Base-by-base conservation (phyloP, 1,140 invertebrate genomes). In the Helicoverpa armigera region DNA sequence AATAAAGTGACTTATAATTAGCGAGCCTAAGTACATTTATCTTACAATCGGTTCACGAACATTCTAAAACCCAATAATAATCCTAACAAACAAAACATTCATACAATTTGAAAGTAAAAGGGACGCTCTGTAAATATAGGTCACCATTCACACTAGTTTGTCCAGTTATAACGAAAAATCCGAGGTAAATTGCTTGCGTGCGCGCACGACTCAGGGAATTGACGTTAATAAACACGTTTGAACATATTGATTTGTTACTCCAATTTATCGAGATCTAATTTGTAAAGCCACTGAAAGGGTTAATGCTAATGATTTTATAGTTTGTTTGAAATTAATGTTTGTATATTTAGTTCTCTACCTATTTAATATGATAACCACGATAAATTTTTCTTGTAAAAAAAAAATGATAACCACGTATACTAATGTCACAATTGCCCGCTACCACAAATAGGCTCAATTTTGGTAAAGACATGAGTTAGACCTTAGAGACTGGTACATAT, bases 161-260 rank as follows among this genome's bases (percentile, higher is more conserved):
- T 80, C 69, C 76, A 80, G 43, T 80, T 74, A 80, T 82, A 43
- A 84, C 85, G 79, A 88, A 88, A 88, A 88, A 85, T 83, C 14
- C 81, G 80, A 82, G 78, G 82, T 86, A 86, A 23, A 88, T 86
- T 88, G 85, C 85, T 82, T 77, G 80, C 85, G 75, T 81, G 75
- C 61, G 82, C 85, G 83, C 85, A 85, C 82, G 82, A 83, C 70
- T 73, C 48, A 51, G 60, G 79, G 82, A 86, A 85, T 85, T 85
- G 87, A 86, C 85, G 85, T 84, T 85, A 88, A 88, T 88, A 86
- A 86, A 88, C 85, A 82, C 81, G 82, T 85, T 86, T 67, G 56
- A 65, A 23, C 61, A 48, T 58, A 80, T 83, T 81, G 86, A 86
- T 87, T 87, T 87, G 86, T 87, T 74, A 80, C 73, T 35, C 2